Evolutionary conservation across 1,140 invertebrate genomes (phyloP), one percentile per base, ranked within the genome.

Genomic region (Amyelois transitella): DNA sequence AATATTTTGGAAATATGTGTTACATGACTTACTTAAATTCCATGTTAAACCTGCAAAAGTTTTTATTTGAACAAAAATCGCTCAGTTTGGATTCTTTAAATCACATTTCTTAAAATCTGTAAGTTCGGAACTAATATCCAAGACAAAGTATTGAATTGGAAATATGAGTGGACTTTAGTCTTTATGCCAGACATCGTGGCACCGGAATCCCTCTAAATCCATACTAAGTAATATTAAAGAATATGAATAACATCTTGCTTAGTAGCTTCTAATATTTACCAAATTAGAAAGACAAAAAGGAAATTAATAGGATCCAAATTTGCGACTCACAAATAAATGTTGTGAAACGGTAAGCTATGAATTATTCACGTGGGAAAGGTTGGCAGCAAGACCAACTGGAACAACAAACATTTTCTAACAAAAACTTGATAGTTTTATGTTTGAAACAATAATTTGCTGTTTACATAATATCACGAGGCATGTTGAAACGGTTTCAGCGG

Each of bases 341-440:
- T 62, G 69, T 62, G 52, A 58, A 65, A 64, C 50, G 63, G 53
- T 48, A 48, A 64, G 51, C 52, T 50, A 70, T 77, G 72, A 77
- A 77, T 77, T 58, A 74, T 77, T 77, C 67, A 74, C 66, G 62
- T 77, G 71, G 67, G 72, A 75, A 70, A 68, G 52, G 65, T 64
- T 64, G 55, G 38, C 45, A 55, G 45, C 44, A 56, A 48, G 56
- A 66, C 63, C 74, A 77, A 72, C 71, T 77, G 71, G 64, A 69
- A 64, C 57, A 74, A 77, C 56, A 38, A 49, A 45, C 56, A 55
- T 59, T 55, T 66, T 43, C 50, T n/a, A 60, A 69, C 58, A 64
- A 66, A 66, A 70, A 62, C 64, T 61, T 66, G 55, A 14, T 51
- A 61, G 53, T 62, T 63, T 61, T 57, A 18, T 48, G 8, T 51